These are phyloP conservation scores for Spea bombifrons DNA, from an alignment of 2,113 vertebrate species.

Conservation along the genomic window DNA sequence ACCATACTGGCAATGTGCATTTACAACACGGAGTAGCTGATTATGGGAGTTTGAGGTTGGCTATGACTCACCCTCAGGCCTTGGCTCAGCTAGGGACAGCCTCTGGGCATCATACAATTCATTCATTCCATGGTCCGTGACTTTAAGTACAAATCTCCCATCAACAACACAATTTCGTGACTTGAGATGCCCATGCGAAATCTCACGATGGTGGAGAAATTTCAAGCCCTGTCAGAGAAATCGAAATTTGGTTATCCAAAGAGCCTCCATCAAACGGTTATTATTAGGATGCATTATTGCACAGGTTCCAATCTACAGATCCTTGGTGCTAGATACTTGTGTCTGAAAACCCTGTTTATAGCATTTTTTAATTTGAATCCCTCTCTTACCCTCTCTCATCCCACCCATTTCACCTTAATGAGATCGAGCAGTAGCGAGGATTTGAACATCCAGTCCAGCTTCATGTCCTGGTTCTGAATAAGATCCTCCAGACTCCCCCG, in stretches of 20 bases:
- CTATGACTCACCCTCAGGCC: constrained; percentile 67
- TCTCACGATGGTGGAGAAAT: constrained; percentile 78
- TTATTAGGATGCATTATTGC: too few species aligned
- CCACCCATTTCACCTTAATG: constrained; percentile 71
- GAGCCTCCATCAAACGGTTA: too few species aligned
- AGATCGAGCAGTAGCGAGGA: constrained; percentile 88
- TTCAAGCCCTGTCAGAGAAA: constrained; percentile 75
- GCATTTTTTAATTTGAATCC: neutral
- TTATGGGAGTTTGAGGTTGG: neutral
- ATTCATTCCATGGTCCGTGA: constrained; percentile 85
- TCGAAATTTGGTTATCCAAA: neutral
- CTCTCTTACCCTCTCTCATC: neutral
- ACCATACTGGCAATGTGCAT: too few species aligned
- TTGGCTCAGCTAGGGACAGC: constrained; percentile 49
- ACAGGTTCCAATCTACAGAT: too few species aligned
- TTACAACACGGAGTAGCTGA: too few species aligned
- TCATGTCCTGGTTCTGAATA: constrained; percentile 82
- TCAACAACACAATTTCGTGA: constrained; percentile 93
- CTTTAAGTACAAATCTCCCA: constrained; percentile 88
- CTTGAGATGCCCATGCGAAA: constrained; percentile 85
- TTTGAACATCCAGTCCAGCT: constrained; percentile 98
- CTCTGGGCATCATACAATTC: constrained; percentile 71
- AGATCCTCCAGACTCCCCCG: constrained; percentile 87
- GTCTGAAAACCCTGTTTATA: too few species aligned
- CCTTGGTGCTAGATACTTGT: too few species aligned